Evolutionary conservation across 2,113 vertebrate genomes (phyloP), one percentile per base, ranked within the genome.

Genomic region (Myodes glareolus): DNA sequence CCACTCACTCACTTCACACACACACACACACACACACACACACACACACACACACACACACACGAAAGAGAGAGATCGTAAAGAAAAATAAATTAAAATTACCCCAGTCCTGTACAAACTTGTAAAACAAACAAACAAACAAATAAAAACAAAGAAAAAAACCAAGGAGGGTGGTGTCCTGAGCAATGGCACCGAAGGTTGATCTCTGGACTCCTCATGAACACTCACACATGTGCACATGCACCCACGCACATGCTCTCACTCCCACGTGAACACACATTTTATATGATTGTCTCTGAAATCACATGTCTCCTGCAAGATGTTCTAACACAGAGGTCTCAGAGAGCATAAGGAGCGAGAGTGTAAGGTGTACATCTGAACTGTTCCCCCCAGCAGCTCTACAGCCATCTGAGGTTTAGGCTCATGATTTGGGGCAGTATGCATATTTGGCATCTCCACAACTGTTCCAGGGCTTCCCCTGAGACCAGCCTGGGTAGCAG

Each of bases 331-430:
- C 2, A 65, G 42, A 31, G 78, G 16, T 7, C 50, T 2, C n/a
- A 55, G 52, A 78, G 33, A 90, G 25, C 4, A 73, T 4, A 72
- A 72, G 82, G 50, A 12, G 12, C 5, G 61, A 87, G 78, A 55
- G 3, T 2, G 50, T 1, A 2, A 29, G 29, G 76, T 81, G n/a
- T 27, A 2, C 0, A 0, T 63, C 52, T 23, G 55, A 82, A 27
- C 1, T 12, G 55, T 29, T 61, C 23, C 27, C 13, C 7, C 50
- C 68, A n/a, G 4, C 36, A 3, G 2, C 23, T 94, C 72, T 42
- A 16, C 7, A 73, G 25, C 89, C 70, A 94, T 61, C 42, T 23
- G 3, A 63, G 47, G 4, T 92, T 73, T 45, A 4, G 33, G 61
- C 19, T 21, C 27, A 39, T 7, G 72, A 63, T 12, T 21, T 85